Conservation (phyloP, 2,888 invertebrate species). For the Ctena decussata region DNA sequence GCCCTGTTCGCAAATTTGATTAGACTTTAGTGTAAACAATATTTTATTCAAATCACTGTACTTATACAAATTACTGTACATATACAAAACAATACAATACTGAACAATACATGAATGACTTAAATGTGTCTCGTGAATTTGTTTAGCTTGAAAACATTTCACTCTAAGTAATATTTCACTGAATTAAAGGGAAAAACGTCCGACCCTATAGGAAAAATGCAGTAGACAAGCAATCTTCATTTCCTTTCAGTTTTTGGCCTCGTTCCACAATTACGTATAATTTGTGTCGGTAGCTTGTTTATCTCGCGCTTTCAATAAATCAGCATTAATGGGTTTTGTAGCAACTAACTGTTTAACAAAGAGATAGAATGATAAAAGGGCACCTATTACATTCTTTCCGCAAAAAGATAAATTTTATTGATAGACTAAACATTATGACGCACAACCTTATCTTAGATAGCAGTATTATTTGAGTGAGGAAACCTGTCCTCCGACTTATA, state of each 20-base stretch:
- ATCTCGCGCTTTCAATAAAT: not conserved
- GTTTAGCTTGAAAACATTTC: no score
- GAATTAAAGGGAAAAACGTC: no score
- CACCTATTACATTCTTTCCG: not conserved
- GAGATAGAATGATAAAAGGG: not conserved
- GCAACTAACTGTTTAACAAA: constrained; percentile 3
- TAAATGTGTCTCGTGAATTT: no score
- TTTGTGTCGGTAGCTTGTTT: not conserved
- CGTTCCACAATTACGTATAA: not conserved
- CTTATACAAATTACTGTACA: no score
- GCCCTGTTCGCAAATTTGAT: no score
- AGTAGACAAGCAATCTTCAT: not conserved
- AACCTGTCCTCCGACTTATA: no score
- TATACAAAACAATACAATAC: no score
- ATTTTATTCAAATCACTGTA: no score
- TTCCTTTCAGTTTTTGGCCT: not conserved
- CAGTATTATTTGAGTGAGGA: not conserved
- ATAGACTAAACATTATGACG: constrained; percentile 12
- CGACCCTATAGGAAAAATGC: no score
- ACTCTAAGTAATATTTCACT: no score
- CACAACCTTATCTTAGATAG: not conserved
- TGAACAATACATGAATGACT: no score
- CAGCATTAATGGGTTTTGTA: constrained; percentile 6
- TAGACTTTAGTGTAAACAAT: no score
- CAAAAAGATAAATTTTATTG: constrained; percentile 1